Base-by-base conservation (phyloP, 2,113 vertebrate genomes). In the Eidolon helvum region DNA sequence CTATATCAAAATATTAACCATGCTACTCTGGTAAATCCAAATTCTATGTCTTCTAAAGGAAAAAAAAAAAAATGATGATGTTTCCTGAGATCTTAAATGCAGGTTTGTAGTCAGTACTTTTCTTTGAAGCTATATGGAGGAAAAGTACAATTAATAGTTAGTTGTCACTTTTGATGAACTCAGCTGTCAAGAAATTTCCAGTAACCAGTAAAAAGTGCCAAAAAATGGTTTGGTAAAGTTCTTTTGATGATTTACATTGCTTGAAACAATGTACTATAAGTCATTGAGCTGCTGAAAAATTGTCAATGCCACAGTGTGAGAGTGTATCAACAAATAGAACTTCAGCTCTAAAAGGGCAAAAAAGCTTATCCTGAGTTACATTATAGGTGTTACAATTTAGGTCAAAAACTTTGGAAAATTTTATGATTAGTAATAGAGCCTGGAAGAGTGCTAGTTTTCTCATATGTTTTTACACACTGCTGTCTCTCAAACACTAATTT, bases 161-260 rank as follows among this genome's bases (percentile, higher is more conserved):
- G 26, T 82, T 97, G 94, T 96, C 66, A 85, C 24, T 90, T 94
- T 92, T 97, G 84, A 97, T 86, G 38, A 95, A 92, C 10, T 92
- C 65, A 92, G 21, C 19, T 83, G n/a, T 92, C 71, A 74, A 91
- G 57, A 72, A 94, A 90, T 83, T 90, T 72, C 12, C 90, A 95
- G 78, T 45, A 94, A 91, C 35, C 61, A 88, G 3, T 55, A 69
- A 72, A 85, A 75, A 30, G 26, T 50, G n/a, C 30, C 65, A 57
- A 88, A 69, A 83, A 87, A 90, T 88, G 18, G 7, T 72, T 96
- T 68, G 78, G n/a, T 82, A 45, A 92, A 90, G 85, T 82, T 95
- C 3, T 95, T 95, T 87, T 79, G 43, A 45, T 82, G 65, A 95
- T 84, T 79, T 96, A 30, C 59, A 61, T 91, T 86, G 19, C 12